These are phyloP conservation scores for Neotoma lepida DNA, from an alignment of 2,113 vertebrate genomes.

Conservation along the genomic window DNA sequence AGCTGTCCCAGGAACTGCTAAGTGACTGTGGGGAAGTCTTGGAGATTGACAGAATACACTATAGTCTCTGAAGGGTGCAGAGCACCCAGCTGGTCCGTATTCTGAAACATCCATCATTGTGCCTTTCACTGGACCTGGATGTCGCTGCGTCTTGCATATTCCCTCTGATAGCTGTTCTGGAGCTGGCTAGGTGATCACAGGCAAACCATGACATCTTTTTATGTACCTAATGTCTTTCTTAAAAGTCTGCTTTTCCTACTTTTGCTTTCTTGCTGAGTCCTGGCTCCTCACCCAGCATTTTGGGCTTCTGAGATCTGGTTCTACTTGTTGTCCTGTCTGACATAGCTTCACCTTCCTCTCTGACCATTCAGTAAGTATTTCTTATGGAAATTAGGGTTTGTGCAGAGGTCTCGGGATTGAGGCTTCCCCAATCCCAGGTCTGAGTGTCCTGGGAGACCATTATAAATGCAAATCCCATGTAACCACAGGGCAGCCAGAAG, in stretches of 20 bases:
- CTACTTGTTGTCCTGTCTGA: neutral
- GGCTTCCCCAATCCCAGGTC: neutral
- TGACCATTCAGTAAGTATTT: neutral
- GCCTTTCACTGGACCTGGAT: neutral
- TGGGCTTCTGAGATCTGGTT: neutral
- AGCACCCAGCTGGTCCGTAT: neutral
- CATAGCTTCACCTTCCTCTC: neutral
- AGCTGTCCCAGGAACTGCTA: neutral
- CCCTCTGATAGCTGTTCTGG: neutral
- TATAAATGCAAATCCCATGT: neutral
- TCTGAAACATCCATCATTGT: neutral
- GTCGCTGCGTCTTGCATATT: neutral
- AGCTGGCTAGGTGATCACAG: neutral
- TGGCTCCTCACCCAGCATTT: neutral
- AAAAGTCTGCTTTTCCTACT: neutral
- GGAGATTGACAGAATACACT: neutral
- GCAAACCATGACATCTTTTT: neutral
- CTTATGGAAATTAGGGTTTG: neutral
- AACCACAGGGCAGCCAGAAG: neutral
- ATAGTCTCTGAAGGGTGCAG: neutral
- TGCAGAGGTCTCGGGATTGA: too few species aligned
- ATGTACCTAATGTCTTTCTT: neutral
- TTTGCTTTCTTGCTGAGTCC: neutral
- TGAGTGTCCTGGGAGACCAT: neutral
- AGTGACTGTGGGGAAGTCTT: neutral